phyloP scores from a whole-genome alignment of 2,797 vertebrate genomes.

The Parotocinclus haroldoi region DNA sequence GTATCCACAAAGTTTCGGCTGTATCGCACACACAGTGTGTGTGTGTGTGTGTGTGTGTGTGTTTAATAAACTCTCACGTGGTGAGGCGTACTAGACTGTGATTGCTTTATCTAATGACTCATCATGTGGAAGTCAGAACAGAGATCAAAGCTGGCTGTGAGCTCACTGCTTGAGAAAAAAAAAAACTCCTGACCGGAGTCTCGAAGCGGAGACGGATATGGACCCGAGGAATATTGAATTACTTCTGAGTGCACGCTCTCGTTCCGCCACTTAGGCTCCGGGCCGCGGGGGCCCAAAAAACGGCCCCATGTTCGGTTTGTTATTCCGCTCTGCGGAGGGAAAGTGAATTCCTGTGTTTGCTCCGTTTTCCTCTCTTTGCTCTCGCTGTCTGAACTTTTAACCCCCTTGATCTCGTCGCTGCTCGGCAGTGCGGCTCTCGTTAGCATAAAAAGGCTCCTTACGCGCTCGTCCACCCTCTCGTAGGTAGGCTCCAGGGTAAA shows the following conservation, averaged over 20 bases:
- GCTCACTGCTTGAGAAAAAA: too few relatives aligned
- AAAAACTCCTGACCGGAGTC: conserved; percentile 20
- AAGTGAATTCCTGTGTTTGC: conserved; percentile 45
- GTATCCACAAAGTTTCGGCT: too few relatives aligned
- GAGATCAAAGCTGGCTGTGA: not conserved
- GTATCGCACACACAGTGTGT: too few relatives aligned
- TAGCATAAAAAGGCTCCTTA: not conserved
- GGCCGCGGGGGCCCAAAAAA: conserved; percentile 19
- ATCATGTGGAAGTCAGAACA: not conserved
- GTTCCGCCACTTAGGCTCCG: conserved; percentile 36
- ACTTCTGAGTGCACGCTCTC: conserved; percentile 52
- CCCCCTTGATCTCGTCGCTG: not conserved
- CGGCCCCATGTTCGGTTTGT: conserved; percentile 35
- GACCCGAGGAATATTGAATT: conserved; percentile 42
- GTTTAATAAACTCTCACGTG: too few relatives aligned
- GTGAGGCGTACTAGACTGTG: not conserved
- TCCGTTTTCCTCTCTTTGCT: conserved; percentile 44
- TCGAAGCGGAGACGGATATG: conserved; percentile 42
- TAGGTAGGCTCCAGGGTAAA: too few relatives aligned
- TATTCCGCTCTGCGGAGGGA: conserved; percentile 24
- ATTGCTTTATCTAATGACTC: not conserved
- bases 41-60: too few relatives aligned
- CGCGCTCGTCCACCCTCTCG: too few relatives aligned
- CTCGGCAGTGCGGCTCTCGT: not conserved
- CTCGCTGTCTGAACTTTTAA: conserved; percentile 14